Base-by-base conservation (phyloP, 2,797 vertebrate genomes). In the Dendrocincla tyrannina region DNA sequence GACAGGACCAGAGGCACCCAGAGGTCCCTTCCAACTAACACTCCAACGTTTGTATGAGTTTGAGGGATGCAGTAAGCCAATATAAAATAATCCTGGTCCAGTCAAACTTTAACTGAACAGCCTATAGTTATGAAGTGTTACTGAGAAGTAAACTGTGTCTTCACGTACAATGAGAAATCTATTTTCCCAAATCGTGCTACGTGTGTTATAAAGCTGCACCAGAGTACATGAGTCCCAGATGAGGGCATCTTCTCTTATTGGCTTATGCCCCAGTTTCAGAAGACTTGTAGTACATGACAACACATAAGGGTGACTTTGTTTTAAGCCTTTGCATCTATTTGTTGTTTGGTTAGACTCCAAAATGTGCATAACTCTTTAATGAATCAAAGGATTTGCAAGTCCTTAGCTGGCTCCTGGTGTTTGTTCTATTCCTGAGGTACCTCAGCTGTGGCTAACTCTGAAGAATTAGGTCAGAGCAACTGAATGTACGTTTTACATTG, bases 401-500 rank as follows among this genome's bases (percentile, higher is more conserved):
- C 39, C 68, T 91, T 75, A 80, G n/a, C 47, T 92, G 72, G 85
- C 62, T 92, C 50, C 66, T 75, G 58, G 25, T 78, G 24, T 16
- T 32, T 79, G 37, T 64, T 91, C 53, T 62, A 2, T 33, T 83
- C 69, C 62, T 75, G 72, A 85, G 30, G 46, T 80, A 64, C 64
- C 22, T 77, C 89, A 91, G 56, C 62, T 93, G 58, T 88, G 76
- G 35, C 73, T 93, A 42, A 42, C 52, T 59, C 22, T 81, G 64
- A 80, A 84, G 33, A 91, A 95, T 94, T 67, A 94, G 89, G 69
- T 94, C 53, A 92, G 46, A 83, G 16, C 94, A 93, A 83, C 39
- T 73, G 58, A 96, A 89, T 67, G n/a, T 75, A 80, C 47, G 10
- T 85, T 89, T 94, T 67, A 67, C 46, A 22, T 42, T 25, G 35